phyloP scores from a whole-genome alignment of 2,888 invertebrate genomes.

The Fragum whitleyi region DNA sequence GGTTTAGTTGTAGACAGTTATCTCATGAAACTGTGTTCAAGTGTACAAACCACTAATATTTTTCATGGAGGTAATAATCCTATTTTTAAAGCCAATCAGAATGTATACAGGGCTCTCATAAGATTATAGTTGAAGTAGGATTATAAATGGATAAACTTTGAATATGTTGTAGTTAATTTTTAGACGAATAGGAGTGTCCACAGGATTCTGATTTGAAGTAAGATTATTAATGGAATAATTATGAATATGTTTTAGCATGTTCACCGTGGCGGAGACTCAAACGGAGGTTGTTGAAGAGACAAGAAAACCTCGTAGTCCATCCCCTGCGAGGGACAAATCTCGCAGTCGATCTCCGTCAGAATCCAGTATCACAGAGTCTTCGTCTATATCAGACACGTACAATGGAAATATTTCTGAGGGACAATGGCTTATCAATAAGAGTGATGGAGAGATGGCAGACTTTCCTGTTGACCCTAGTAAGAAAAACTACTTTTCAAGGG shows the following conservation, averaged over 20 bases:
- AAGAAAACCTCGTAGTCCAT: constrained; percentile 49
- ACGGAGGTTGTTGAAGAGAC: constrained; percentile 42
- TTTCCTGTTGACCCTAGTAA: constrained; percentile 74
- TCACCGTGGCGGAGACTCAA: constrained; percentile 69
- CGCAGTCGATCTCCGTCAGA: constrained; percentile 63
- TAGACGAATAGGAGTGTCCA: too few species aligned
- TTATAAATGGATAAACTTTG: too few species aligned
- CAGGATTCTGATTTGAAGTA: too few species aligned
- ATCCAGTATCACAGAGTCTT: constrained; percentile 61
- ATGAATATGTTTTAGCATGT: constrained; percentile 57
- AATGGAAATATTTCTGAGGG: constrained; percentile 82
- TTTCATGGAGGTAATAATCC: too few species aligned
- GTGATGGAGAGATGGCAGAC: constrained; percentile 82
- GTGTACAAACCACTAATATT: too few species aligned
- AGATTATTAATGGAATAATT: too few species aligned
- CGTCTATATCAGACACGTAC: constrained; percentile 75
- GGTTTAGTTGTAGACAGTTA: too few species aligned
- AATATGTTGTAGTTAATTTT: too few species aligned
- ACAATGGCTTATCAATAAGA: constrained; percentile 82
- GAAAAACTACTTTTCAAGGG: neutral
- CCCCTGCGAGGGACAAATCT: constrained; percentile 42
- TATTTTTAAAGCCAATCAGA: too few species aligned
- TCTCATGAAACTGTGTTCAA: too few species aligned
- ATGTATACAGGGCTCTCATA: too few species aligned
- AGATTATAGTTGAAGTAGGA: too few species aligned